These are phyloP conservation scores for Carollia perspicillata DNA, from an alignment of 2,113 vertebrate genomes.

Conservation along the genomic window DNA sequence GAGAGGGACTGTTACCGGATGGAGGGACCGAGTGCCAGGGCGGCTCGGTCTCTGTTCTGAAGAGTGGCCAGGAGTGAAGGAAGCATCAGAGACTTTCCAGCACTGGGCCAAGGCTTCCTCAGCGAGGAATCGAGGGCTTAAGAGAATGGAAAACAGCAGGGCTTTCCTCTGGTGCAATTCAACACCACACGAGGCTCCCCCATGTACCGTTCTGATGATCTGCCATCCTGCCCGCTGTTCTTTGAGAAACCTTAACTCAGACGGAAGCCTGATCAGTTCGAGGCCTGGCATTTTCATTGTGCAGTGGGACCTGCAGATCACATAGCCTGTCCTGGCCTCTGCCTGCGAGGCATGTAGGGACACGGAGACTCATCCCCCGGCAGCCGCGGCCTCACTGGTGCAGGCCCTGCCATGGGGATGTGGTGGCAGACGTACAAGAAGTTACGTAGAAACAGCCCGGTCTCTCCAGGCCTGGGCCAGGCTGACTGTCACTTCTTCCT, in stretches of 20 bases:
- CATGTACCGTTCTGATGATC: fast-evolving
- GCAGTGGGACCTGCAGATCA: neutral
- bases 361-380: fast-evolving
- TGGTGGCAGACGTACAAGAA: neutral
- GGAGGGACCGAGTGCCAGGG: neutral
- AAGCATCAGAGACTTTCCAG: neutral
- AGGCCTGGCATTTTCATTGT: neutral
- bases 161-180: neutral
- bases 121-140: neutral
- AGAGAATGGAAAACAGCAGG: neutral
- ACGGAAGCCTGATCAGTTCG: neutral
- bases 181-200: neutral
- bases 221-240: neutral
- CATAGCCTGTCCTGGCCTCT: neutral
- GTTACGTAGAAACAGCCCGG: neutral
- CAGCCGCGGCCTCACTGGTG: fast-evolving
- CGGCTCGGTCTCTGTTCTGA: neutral
- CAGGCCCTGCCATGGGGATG: neutral
- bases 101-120: neutral
- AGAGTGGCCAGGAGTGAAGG: neutral
- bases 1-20: fast-evolving
- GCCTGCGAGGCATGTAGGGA: neutral
- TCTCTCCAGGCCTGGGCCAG: neutral
- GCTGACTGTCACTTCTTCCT: neutral
- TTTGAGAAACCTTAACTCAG: neutral